phyloP scores from a whole-genome alignment of 2,888 invertebrate genomes.

The Nephrotoma appendiculata region DNA sequence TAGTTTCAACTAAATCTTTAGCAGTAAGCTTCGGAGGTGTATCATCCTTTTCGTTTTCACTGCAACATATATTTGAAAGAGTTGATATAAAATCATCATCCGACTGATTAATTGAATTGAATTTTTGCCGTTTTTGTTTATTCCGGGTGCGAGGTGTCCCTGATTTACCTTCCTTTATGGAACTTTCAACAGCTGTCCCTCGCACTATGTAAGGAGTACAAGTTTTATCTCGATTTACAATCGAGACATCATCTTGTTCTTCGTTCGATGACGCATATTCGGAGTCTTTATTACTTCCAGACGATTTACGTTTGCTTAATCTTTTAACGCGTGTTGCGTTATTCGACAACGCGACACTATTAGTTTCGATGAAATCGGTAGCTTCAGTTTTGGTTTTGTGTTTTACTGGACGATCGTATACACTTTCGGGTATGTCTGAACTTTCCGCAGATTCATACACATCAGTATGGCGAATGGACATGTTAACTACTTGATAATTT shows the following conservation, averaged over 20 bases:
- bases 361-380: conserved; percentile 13
- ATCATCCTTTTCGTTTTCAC: conserved; percentile 18
- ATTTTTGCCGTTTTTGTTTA: conserved; percentile 3
- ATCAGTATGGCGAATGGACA: conserved; percentile 35
- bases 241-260: not conserved
- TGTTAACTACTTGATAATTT: conserved; percentile 28
- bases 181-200: conserved; percentile 24
- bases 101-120: conserved; percentile 10
- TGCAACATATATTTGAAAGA: conserved; percentile 18
- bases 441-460: conserved; percentile 43
- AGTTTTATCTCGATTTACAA: conserved; percentile 9
- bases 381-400: not conserved
- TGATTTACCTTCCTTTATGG: not conserved
- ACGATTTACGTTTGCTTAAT: conserved; percentile 24
- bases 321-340: conserved; percentile 18
- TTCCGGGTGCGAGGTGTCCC: not conserved
- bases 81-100: conserved; percentile 22
- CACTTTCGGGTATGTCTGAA: conserved; percentile 30
- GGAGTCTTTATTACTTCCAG: conserved; percentile 21
- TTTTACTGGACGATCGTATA: conserved; percentile 16
- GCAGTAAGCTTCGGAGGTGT: conserved; percentile 10
- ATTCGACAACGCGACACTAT: conserved; percentile 14
- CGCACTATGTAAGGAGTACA: conserved; percentile 21
- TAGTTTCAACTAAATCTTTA: not conserved
- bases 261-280: conserved; percentile 17